phyloP scores from a whole-genome alignment of 2,113 vertebrate genomes.

The Labeo catla region DNA sequence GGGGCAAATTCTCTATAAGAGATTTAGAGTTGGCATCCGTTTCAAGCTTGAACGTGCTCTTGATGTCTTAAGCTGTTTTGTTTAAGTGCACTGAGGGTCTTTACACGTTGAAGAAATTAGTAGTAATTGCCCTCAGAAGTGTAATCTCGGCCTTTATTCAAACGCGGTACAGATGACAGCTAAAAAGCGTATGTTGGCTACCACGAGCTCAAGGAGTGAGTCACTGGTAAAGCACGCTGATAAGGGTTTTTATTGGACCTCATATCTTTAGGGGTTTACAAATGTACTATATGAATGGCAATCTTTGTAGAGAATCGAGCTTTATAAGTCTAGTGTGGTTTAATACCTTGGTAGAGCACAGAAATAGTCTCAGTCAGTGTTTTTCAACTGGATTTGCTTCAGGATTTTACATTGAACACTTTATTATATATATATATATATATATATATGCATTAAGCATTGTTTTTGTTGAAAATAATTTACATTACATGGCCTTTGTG shows the following conservation, averaged over 20 bases:
- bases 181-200: constrained; percentile 23
- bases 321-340: constrained; percentile 6
- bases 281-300: constrained; percentile 12
- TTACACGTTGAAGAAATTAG: constrained; percentile 43
- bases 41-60: constrained; percentile 16
- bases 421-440: too few relatives aligned
- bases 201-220: constrained; percentile 14
- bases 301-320: constrained; percentile 32
- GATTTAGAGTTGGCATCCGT: not conserved
- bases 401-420: not conserved
- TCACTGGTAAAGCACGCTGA: constrained; percentile 41
- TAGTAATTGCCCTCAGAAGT: constrained; percentile 42
- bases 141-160: constrained; percentile 36
- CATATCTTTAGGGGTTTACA: constrained; percentile 38
- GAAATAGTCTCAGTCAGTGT: not conserved
- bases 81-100: constrained; percentile 48
- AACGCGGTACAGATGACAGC: constrained; percentile 28
- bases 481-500: not conserved
- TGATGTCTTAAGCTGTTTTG: constrained; percentile 56
- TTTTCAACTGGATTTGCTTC: not conserved
- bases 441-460: too few relatives aligned
- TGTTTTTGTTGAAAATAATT: too few relatives aligned
- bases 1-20: constrained; percentile 18
- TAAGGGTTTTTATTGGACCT: constrained; percentile 58
- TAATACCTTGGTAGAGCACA: not conserved